Percentiles rank a stretch among this genome's conserved stretches.
phyloP scores from a whole-genome alignment of 2,797 vertebrate genomes.

The Protosalanx chinensis region DNA sequence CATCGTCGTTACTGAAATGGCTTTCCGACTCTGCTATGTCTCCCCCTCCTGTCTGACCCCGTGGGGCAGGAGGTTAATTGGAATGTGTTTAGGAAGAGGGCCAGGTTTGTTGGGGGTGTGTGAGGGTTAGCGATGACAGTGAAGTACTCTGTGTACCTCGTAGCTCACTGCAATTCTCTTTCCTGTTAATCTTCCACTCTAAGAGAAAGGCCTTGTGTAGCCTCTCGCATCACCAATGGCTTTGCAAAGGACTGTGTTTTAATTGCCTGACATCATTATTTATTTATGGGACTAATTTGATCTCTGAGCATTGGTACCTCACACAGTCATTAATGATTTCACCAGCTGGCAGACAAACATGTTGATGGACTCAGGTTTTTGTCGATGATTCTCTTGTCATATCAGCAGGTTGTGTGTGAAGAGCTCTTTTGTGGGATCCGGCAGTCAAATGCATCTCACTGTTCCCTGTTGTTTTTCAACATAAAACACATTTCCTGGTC shows the following conservation, averaged over 20 bases:
- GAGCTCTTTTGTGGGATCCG: neutral
- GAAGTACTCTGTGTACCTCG: conserved; percentile 58
- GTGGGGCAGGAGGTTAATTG: conserved; percentile 70
- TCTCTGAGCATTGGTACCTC: too few relatives aligned
- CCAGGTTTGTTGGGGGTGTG: conserved; percentile 46
- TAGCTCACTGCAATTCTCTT: conserved; percentile 54
- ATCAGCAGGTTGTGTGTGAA: neutral
- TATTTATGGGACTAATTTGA: neutral
- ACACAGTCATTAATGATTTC: neutral
- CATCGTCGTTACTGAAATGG: conserved; percentile 58
- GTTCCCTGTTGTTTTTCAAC: neutral
- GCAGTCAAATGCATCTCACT: neutral
- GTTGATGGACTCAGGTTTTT: neutral
- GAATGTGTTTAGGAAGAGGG: conserved; percentile 58
- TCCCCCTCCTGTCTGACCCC: conserved; percentile 48
- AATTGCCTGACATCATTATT: conserved; percentile 40
- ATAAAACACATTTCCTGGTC: neutral
- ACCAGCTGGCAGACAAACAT: neutral
- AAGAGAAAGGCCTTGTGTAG: conserved; percentile 35
- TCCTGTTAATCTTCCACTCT: conserved; percentile 54
- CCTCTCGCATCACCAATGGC: conserved; percentile 12
- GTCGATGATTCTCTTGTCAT: neutral
- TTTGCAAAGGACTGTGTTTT: conserved; percentile 44
- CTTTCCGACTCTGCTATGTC: conserved; percentile 44
- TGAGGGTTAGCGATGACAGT: conserved; percentile 45